Evolutionary conservation across 2,888 invertebrate species (phyloP).

Genomic region (Lycia hirtaria): DNA sequence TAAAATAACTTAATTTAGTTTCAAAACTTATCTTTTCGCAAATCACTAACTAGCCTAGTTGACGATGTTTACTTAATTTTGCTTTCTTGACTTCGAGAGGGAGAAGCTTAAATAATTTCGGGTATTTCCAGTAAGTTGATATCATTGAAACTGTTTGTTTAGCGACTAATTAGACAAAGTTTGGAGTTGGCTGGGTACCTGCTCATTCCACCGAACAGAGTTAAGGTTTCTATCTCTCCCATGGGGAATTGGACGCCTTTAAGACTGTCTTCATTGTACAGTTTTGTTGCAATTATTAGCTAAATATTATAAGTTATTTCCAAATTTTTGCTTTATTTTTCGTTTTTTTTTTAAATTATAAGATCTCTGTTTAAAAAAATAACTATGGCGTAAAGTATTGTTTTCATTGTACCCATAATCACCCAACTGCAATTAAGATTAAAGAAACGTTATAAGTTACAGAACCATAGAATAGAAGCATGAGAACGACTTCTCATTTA

Average conservation of each 20-base stretch:
- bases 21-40: too few relatives aligned
- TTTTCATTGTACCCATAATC: too few relatives aligned
- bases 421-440: too few relatives aligned
- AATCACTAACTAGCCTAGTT: too few relatives aligned
- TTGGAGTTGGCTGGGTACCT: slow-evolving; percentile 56
- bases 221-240: slow-evolving; percentile 56
- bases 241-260: slow-evolving; percentile 37
- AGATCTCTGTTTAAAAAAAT: too few relatives aligned
- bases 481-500: too few relatives aligned
- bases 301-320: too few relatives aligned
- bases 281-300: neutral
- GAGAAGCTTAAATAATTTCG: neutral
- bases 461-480: too few relatives aligned
- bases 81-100: neutral
- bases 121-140: slow-evolving; percentile 50
- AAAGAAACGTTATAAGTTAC: too few relatives aligned
- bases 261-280: slow-evolving; percentile 1
- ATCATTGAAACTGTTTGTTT: slow-evolving; percentile 60
- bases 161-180: slow-evolving; percentile 70
- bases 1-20: too few relatives aligned
- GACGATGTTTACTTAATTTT: neutral
- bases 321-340: too few relatives aligned
- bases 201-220: slow-evolving; percentile 51
- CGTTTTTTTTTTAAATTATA: neutral
- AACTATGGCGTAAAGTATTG: too few relatives aligned